Conservation (phyloP, 2,888 invertebrate species). For the Ennomos erosarius region DNA sequence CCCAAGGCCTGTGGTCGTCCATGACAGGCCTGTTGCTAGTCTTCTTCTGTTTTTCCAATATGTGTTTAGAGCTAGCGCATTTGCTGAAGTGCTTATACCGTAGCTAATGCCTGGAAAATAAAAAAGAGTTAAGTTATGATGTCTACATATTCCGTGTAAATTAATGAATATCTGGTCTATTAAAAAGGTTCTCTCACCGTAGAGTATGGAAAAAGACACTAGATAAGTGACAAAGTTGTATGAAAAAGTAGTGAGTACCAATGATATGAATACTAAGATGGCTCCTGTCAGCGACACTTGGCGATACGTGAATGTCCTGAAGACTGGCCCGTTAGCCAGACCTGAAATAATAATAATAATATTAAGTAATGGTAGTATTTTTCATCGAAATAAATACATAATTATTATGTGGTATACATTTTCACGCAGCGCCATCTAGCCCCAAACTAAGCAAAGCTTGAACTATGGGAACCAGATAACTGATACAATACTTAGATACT, state of each 20-base stretch:
- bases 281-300: conserved; percentile 88
- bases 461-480: too few relatives aligned
- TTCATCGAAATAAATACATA: too few relatives aligned
- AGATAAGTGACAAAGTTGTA: conserved; percentile 87
- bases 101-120: conserved; percentile 85
- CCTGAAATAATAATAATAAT: conserved; percentile 71
- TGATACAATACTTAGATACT: too few relatives aligned
- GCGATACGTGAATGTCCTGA: conserved; percentile 88
- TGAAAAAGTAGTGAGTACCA: conserved; percentile 86
- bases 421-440: too few relatives aligned
- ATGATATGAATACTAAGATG: conserved; percentile 83
- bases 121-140: too few relatives aligned
- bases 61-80: conserved; percentile 89
- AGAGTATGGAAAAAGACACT: conserved; percentile 87
- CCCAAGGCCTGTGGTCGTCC: conserved; percentile 89
- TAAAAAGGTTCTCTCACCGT: conserved; percentile 84
- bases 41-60: conserved; percentile 89
- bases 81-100: conserved; percentile 88
- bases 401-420: too few relatives aligned
- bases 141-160: too few relatives aligned
- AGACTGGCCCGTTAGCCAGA: conserved; percentile 89
- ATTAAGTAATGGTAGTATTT: too few relatives aligned
- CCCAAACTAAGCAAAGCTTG: too few relatives aligned
- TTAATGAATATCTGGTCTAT: too few relatives aligned
- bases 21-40: conserved; percentile 89